Evolutionary conservation across 2,797 vertebrate species (phyloP).

Genomic region (Leptodactylus fallax): DNA sequence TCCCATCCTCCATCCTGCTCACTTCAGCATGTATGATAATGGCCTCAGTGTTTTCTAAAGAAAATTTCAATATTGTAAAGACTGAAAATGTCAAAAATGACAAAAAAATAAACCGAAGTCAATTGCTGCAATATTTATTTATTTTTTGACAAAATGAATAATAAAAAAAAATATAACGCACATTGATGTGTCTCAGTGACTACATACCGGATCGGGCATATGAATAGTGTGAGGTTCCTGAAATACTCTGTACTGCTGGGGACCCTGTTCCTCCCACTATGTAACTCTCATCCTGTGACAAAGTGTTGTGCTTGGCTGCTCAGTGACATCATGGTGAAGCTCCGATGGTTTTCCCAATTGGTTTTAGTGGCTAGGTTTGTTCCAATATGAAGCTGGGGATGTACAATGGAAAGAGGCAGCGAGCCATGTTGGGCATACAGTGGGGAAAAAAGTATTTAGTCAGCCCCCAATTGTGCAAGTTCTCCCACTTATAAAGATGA

Average conservation of each 20-base stretch:
- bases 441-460: too few relatives aligned
- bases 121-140: slow-evolving; percentile 52
- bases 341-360: too few relatives aligned
- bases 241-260: neutral
- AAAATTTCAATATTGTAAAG: neutral
- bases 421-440: too few relatives aligned
- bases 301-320: too few relatives aligned
- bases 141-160: slow-evolving; percentile 65
- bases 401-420: too few relatives aligned
- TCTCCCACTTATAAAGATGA: too few relatives aligned
- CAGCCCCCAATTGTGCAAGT: too few relatives aligned
- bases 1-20: neutral
- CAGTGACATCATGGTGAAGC: too few relatives aligned
- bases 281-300: too few relatives aligned
- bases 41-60: neutral
- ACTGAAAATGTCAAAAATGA: slow-evolving; percentile 39
- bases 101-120: slow-evolving; percentile 58
- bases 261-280: neutral
- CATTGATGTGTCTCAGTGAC: neutral
- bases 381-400: too few relatives aligned
- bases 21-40: neutral
- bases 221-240: neutral
- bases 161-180: neutral
- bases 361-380: too few relatives aligned
- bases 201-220: neutral